Evolutionary conservation across 2,888 invertebrate genomes (phyloP).

Genomic region (Orchesellides sinensis): DNA sequence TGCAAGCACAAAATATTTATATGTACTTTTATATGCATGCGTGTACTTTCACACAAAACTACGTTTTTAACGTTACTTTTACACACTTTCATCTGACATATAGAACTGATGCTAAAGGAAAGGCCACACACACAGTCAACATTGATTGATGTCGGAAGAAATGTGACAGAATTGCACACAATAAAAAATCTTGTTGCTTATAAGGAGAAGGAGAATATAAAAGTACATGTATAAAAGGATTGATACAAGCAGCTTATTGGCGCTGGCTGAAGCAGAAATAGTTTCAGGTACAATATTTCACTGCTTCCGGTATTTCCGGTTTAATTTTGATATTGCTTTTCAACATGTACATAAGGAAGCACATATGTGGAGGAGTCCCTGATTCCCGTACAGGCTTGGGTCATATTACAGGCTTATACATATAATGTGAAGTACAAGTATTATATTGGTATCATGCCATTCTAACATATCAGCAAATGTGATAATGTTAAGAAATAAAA

Average conservation of each 20-base stretch:
- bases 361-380: too few species aligned
- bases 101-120: too few species aligned
- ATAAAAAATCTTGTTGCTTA: slow-evolving; percentile 23
- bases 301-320: slow-evolving; percentile 50
- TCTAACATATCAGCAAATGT: too few species aligned
- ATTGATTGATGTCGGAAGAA: slow-evolving; percentile 66
- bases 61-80: neutral
- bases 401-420: too few species aligned
- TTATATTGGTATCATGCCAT: too few species aligned
- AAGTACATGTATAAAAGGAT: neutral
- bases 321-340: too few species aligned
- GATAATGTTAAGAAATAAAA: too few species aligned
- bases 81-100: too few species aligned
- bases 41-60: neutral
- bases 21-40: slow-evolving; percentile 6
- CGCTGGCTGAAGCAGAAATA: slow-evolving; percentile 25
- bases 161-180: slow-evolving; percentile 66
- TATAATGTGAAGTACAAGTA: too few species aligned
- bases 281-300: slow-evolving; percentile 59
- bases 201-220: neutral
- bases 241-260: neutral
- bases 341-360: too few species aligned
- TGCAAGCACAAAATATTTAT: slow-evolving; percentile 25
- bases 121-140: too few species aligned
- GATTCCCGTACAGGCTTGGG: too few species aligned